Evolutionary conservation across 1,140 invertebrate genomes (phyloP).

Genomic region (Campodea augens): DNA sequence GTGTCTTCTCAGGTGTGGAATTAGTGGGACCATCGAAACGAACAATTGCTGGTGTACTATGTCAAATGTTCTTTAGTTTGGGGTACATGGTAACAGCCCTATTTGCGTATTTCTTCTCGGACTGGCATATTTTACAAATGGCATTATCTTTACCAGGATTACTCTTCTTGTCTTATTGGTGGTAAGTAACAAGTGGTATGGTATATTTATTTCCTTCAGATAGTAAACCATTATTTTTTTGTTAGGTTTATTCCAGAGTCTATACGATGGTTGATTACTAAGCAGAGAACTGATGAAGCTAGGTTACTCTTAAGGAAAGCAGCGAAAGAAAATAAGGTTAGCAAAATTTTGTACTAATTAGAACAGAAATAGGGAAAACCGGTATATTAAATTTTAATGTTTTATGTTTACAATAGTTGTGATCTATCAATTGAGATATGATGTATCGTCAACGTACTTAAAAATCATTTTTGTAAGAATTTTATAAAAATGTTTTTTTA

Average conservation of each 20-base stretch:
- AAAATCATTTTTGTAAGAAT: too few relatives aligned
- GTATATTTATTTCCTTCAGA: constrained; percentile 15
- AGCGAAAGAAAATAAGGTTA: constrained; percentile 43
- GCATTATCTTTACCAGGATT: constrained; percentile 47
- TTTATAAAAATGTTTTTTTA: too few relatives aligned
- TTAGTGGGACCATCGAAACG: constrained; percentile 57
- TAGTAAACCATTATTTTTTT: constrained; percentile 12
- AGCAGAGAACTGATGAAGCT: constrained; percentile 48
- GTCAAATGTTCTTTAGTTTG: constrained; percentile 55
- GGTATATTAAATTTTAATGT: too few relatives aligned
- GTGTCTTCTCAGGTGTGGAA: constrained; percentile 64
- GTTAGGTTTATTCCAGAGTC: constrained; percentile 60
- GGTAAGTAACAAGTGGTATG: constrained; percentile 32
- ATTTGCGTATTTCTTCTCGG: constrained; percentile 46
- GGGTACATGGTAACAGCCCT: constrained; percentile 50
- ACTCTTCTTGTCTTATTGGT: constrained; percentile 53
- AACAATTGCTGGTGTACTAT: constrained; percentile 49
- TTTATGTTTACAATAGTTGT: too few relatives aligned
- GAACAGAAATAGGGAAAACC: too few relatives aligned
- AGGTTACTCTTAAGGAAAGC: constrained; percentile 43
- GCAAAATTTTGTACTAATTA: too few relatives aligned
- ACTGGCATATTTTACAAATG: constrained; percentile 56
- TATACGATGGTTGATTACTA: constrained; percentile 55
- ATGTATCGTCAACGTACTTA: too few relatives aligned
- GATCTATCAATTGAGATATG: too few relatives aligned